Percentiles rank a stretch among this genome's conserved stretches.
These are phyloP conservation scores for Nomia melanderi DNA, from an alignment of 1,140 invertebrate genomes.

Conservation along the genomic window DNA sequence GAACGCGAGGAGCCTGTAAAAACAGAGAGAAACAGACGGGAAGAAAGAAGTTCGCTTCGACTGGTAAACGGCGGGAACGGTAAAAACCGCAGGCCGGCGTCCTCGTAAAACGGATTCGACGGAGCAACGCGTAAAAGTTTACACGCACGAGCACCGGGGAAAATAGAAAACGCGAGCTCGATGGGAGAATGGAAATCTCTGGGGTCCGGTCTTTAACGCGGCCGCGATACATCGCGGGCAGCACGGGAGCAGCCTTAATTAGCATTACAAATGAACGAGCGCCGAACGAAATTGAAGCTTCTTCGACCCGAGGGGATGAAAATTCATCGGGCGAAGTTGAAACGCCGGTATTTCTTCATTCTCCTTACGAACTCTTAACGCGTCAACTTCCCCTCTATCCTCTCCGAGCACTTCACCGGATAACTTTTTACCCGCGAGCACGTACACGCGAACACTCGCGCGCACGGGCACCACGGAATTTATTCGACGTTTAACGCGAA, in stretches of 20 bases:
- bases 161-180: background rate
- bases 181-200: background rate
- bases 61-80: no score
- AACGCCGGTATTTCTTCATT: background rate
- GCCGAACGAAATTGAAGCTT: conserved; percentile 2
- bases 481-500: no score
- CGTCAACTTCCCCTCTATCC: background rate
- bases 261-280: conserved; percentile 8
- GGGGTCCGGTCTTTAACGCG: background rate
- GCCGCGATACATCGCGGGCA: background rate
- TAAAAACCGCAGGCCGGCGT: background rate
- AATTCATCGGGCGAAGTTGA: conserved; percentile 12
- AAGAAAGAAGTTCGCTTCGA: background rate
- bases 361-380: conserved; percentile 5
- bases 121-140: background rate
- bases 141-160: background rate
- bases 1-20: conserved; percentile 36
- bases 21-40: no score
- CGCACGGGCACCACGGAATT: no score
- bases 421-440: no score
- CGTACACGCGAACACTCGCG: no score
- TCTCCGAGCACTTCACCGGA: no score
- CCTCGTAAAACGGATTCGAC: background rate
- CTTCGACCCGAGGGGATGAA: conserved; percentile 7
- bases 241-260: background rate